Percentiles rank a stretch among this genome's conserved stretches.
These are phyloP conservation scores for Leptinotarsa peninsularis DNA, from an alignment of 2,888 invertebrate species.

Conservation along the genomic window DNA sequence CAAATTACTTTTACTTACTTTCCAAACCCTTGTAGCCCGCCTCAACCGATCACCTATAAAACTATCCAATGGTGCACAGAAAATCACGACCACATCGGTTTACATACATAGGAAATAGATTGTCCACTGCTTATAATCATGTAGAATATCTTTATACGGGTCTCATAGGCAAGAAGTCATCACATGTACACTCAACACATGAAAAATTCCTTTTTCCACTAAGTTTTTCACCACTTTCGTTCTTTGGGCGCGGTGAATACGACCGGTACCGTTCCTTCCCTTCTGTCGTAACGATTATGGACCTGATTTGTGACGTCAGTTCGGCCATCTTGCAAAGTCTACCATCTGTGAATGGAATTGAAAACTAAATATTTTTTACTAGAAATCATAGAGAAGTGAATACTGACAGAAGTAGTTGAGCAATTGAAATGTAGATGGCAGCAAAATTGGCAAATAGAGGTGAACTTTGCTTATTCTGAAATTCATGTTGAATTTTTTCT, in stretches of 20 bases:
- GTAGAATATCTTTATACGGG: slow-evolving; percentile 56
- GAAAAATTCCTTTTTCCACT: slow-evolving; percentile 45
- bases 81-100: slow-evolving; percentile 65
- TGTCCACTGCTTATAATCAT: slow-evolving; percentile 62
- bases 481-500: too few relatives aligned
- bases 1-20: slow-evolving; percentile 39
- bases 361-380: neutral
- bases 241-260: slow-evolving; percentile 60
- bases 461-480: too few relatives aligned
- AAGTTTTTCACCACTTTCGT: slow-evolving; percentile 51
- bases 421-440: neutral
- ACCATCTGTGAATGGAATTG: neutral
- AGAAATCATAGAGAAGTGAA: neutral
- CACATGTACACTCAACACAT: slow-evolving; percentile 57
- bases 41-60: slow-evolving; percentile 55
- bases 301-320: slow-evolving; percentile 62
- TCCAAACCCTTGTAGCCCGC: slow-evolving; percentile 55
- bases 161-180: slow-evolving; percentile 56
- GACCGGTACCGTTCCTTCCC: slow-evolving; percentile 54
- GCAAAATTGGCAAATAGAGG: neutral
- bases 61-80: slow-evolving; percentile 62
- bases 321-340: slow-evolving; percentile 52
- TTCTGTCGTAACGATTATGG: slow-evolving; percentile 60
- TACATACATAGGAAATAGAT: slow-evolving; percentile 64
- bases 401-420: neutral